Conservation (phyloP, 37 sponge, comb jelly and placozoan species). For the Aplysina aerophoba region DNA sequence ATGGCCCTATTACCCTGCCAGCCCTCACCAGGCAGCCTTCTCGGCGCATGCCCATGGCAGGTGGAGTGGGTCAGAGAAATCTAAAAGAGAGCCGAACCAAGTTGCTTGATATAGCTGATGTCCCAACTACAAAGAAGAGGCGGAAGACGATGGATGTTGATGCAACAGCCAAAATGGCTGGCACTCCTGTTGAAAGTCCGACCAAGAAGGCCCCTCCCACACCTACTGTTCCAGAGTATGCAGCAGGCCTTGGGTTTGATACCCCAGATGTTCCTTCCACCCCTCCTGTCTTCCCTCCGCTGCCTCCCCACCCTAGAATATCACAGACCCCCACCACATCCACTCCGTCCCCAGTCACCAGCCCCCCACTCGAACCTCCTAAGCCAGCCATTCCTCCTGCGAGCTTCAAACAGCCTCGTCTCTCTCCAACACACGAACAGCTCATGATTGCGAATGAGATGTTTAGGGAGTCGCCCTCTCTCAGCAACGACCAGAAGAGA, state of each 20-base stretch:
- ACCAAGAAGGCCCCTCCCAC: conserved; percentile 35
- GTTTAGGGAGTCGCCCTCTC: conserved; percentile 77
- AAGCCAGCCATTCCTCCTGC: background rate
- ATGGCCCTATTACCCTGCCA: conserved; percentile 19
- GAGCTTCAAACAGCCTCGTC: conserved; percentile 20
- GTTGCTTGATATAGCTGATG: conserved; percentile 14
- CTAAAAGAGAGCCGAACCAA: conserved; percentile 16
- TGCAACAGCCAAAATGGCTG: background rate
- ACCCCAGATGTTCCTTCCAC: conserved; percentile 25
- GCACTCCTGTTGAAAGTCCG: conserved; percentile 4
- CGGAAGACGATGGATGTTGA: conserved; percentile 14
- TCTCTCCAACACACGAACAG: conserved; percentile 2
- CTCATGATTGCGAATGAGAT: conserved; percentile 80
- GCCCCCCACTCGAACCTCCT: conserved; percentile 15
- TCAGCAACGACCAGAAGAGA: conserved; percentile 73
- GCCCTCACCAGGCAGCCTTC: conserved; percentile 24
- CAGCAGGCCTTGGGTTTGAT: conserved; percentile 69
- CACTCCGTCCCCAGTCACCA: conserved; percentile 4
- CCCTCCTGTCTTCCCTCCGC: conserved; percentile 16
- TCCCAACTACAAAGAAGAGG: background rate
- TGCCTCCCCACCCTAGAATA: background rate
- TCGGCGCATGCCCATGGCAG: background rate
- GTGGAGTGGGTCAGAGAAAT: background rate
- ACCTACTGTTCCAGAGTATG: conserved; percentile 71
- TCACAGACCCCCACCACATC: background rate